These are phyloP conservation scores for Echiichthys vipera DNA, from an alignment of 2,797 vertebrate species.

Conservation along the genomic window DNA sequence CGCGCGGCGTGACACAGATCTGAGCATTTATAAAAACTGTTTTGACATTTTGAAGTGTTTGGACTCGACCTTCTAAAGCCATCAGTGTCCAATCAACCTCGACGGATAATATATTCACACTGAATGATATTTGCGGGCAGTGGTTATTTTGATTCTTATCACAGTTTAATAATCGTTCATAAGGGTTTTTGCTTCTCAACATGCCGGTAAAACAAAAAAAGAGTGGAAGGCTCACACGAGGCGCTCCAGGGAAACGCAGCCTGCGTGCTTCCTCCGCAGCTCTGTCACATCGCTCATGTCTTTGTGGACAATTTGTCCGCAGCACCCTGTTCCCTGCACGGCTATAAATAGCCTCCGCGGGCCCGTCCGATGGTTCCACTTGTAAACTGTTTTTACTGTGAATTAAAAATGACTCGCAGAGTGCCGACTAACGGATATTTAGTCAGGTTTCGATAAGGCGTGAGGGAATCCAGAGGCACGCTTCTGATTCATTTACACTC, in stretches of 20 bases:
- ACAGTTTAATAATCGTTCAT: not conserved
- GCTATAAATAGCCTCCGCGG: slow-evolving; percentile 55
- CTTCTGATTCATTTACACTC: slow-evolving; percentile 35
- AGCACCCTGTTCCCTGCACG: slow-evolving; percentile 26
- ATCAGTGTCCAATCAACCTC: slow-evolving; percentile 4
- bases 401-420: slow-evolving; percentile 65
- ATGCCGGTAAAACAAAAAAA: not conserved
- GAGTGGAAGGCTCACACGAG: not conserved
- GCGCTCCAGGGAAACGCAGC: not conserved
- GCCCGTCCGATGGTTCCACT: slow-evolving; percentile 14
- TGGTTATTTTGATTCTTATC: not conserved
- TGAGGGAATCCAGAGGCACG: slow-evolving; percentile 38
- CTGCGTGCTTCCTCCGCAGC: slow-evolving; percentile 22
- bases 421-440: slow-evolving; percentile 27
- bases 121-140: not conserved
- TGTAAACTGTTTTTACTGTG: slow-evolving; percentile 68
- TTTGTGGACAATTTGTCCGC: slow-evolving; percentile 66
- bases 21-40: slow-evolving; percentile 6
- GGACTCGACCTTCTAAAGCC: slow-evolving; percentile 14
- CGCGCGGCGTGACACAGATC: not conserved
- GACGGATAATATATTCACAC: not conserved
- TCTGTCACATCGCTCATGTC: slow-evolving; percentile 53
- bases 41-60: slow-evolving; percentile 34
- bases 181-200: not conserved
- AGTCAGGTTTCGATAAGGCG: slow-evolving; percentile 45